Evolutionary conservation across 1,140 invertebrate genomes (phyloP).

Genomic region (Danaus melanippus): DNA sequence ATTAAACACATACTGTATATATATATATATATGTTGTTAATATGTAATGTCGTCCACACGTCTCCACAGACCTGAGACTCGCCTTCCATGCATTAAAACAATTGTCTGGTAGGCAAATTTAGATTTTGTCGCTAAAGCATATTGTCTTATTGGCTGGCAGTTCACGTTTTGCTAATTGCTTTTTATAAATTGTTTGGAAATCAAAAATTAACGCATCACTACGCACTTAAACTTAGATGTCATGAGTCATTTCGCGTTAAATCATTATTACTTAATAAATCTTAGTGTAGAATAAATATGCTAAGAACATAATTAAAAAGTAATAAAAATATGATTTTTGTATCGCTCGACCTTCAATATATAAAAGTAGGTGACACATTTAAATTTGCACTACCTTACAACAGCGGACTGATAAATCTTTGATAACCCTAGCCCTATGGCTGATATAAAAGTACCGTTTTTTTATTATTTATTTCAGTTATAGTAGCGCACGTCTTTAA

Average conservation of each 20-base stretch:
- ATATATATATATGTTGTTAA: no score
- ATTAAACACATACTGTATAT: no score
- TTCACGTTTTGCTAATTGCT: slow-evolving; percentile 18
- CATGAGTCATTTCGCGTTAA: no score
- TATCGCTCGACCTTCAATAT: slow-evolving; percentile 46
- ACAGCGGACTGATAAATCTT: slow-evolving; percentile 33
- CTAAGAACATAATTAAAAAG: no score
- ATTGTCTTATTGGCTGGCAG: slow-evolving; percentile 11
- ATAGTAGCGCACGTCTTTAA: no score
- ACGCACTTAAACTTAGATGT: slow-evolving; percentile 9
- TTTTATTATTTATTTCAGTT: no score
- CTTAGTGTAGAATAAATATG: no score
- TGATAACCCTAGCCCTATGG: slow-evolving; percentile 46
- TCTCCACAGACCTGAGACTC: no score
- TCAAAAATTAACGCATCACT: slow-evolving; percentile 16
- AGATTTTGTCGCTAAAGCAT: slow-evolving; percentile 13
- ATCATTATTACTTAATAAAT: no score
- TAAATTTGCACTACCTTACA: slow-evolving; percentile 38
- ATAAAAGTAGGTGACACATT: slow-evolving; percentile 58
- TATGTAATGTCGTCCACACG: no score
- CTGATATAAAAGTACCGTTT: no score
- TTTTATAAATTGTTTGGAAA: slow-evolving; percentile 17
- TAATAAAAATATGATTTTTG: no score
- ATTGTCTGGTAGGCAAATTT: slow-evolving; percentile 10
- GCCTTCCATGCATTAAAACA: neutral